phyloP scores from a whole-genome alignment of 1,140 invertebrate genomes.

The Meteorus sp. region DNA sequence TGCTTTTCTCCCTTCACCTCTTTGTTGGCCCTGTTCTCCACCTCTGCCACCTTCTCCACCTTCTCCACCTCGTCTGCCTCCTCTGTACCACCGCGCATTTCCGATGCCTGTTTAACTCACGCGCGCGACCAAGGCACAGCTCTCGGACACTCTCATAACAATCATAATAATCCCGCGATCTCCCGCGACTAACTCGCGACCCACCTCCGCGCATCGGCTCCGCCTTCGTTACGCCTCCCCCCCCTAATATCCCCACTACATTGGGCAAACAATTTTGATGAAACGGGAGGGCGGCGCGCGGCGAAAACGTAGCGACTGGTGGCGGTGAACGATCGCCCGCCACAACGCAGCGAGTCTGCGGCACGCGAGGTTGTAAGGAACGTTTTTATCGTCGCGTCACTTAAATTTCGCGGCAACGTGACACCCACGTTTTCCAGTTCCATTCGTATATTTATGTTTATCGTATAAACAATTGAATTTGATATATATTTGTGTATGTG shows the following conservation, averaged over 20 bases:
- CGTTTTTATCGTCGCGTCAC: too few relatives aligned
- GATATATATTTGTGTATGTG: too few relatives aligned
- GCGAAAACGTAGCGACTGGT: conserved; percentile 32
- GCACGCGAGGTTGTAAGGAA: conserved; percentile 55
- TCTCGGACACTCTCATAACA: conserved; percentile 58
- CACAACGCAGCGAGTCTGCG: conserved; percentile 61
- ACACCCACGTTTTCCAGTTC: conserved; percentile 39
- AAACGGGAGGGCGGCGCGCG: conserved; percentile 33
- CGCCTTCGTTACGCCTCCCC: conserved; percentile 42
- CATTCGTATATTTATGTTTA: too few relatives aligned
- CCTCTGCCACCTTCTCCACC: background rate
- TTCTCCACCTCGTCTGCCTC: background rate
- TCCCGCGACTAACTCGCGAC: conserved; percentile 54
- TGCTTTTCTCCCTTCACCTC: too few relatives aligned
- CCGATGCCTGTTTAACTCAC: too few relatives aligned
- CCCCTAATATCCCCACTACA: conserved; percentile 46
- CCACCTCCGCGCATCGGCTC: conserved; percentile 57
- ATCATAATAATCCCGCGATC: conserved; percentile 53
- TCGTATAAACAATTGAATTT: too few relatives aligned
- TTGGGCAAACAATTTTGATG: too few relatives aligned
- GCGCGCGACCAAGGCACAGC: too few relatives aligned
- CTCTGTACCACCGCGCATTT: background rate
- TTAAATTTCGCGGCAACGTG: conserved; percentile 48
- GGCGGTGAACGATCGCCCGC: conserved; percentile 37
- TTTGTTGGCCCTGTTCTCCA: too few relatives aligned